phyloP scores from a whole-genome alignment of 2,113 vertebrate species.

The Eudyptes chrysolophus region DNA sequence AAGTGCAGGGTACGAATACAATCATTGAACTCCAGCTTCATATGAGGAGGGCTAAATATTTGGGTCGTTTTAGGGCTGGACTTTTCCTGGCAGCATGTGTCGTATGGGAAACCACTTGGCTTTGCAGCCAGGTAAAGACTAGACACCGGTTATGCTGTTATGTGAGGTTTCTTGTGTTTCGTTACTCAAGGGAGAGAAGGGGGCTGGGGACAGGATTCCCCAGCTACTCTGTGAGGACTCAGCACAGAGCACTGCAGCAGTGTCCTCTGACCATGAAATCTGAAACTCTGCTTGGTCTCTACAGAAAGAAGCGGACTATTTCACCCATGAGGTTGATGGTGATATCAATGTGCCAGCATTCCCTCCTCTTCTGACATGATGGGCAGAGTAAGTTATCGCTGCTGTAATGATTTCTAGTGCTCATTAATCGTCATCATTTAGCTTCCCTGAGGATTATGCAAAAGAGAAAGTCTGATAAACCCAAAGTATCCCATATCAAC shows the following conservation, averaged over 20 bases:
- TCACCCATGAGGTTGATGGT: not conserved
- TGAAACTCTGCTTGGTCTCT: not conserved
- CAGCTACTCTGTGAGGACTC: not conserved
- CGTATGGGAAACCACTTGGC: rapidly evolving
- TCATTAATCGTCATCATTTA: not conserved
- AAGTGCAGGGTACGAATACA: not conserved
- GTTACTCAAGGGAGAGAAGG: not conserved
- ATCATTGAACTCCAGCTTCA: not conserved
- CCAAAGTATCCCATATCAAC: not conserved
- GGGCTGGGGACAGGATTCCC: not conserved
- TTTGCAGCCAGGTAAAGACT: not conserved
- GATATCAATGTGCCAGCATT: rapidly evolving
- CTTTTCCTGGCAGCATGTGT: not conserved
- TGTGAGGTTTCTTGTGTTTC: not conserved
- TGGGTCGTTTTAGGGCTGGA: not conserved
- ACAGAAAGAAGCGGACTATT: not conserved
- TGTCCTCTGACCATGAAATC: not conserved
- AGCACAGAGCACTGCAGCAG: not conserved
- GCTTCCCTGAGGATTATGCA: not conserved
- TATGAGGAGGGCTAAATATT: not conserved
- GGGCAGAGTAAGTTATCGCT: not conserved
- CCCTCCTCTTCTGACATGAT: rapidly evolving
- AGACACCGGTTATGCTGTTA: not conserved
- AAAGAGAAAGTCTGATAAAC: not conserved
- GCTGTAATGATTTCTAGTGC: not conserved